A percentile compares a stretch with the other conserved stretches of the same genome.
These are phyloP conservation scores for Anhinga rufa DNA, from an alignment of 2,113 vertebrate species.

Conservation along the genomic window DNA sequence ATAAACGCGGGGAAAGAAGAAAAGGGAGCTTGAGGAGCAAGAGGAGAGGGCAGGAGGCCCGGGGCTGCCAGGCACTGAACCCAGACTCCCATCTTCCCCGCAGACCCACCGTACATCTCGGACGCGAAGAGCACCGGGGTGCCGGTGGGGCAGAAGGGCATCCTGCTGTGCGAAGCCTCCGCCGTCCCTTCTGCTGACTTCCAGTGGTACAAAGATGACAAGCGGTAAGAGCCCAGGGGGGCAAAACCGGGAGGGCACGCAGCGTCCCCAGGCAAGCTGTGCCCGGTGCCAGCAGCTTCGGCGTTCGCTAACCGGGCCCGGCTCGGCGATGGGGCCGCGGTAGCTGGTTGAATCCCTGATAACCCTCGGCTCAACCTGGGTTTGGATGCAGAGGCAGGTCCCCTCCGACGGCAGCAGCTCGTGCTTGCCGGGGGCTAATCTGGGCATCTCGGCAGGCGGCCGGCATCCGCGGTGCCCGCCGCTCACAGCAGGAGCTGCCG, in stretches of 20 bases:
- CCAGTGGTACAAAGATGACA: slow-evolving; percentile 96
- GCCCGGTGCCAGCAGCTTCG: background rate
- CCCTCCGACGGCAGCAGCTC: background rate
- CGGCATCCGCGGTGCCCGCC: background rate
- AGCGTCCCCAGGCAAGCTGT: fast-evolving
- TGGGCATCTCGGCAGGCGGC: background rate
- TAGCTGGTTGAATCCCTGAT: fast-evolving
- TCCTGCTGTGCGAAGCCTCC: slow-evolving; percentile 88
- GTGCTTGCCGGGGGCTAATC: background rate
- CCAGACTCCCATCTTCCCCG: background rate
- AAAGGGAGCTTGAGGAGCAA: background rate
- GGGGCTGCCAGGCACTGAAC: fast-evolving
- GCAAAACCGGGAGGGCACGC: fast-evolving
- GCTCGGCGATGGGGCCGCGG: fast-evolving
- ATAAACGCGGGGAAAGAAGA: background rate
- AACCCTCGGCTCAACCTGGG: background rate
- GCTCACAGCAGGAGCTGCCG: background rate
- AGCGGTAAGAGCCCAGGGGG: slow-evolving; percentile 71
- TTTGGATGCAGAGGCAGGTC: background rate
- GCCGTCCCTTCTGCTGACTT: slow-evolving; percentile 90
- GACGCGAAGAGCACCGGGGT: slow-evolving; percentile 89
- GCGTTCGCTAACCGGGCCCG: too few relatives aligned
- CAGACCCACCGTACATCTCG: slow-evolving; percentile 89
- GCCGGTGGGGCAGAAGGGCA: slow-evolving; percentile 86
- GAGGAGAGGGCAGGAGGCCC: background rate